phyloP scores from a whole-genome alignment of 1,140 invertebrate species.

The Steinernema khuongi region DNA sequence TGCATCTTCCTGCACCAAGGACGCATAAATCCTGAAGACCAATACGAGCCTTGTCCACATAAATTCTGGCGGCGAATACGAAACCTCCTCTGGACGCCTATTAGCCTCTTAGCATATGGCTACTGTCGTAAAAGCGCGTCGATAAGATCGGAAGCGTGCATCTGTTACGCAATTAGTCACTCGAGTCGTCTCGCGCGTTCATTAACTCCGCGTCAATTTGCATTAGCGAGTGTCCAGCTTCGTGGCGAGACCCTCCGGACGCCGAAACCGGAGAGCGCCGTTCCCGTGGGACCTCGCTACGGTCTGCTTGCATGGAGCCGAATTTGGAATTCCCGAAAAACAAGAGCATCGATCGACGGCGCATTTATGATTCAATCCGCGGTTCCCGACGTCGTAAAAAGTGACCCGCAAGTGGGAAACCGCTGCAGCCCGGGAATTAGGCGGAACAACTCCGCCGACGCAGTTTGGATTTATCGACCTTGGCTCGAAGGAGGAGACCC shows the following conservation, averaged over 20 bases:
- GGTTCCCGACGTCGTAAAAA: background rate
- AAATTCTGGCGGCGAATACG: too few species aligned
- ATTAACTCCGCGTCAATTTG: conserved; percentile 12
- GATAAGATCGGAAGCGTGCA: background rate
- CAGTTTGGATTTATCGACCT: too few species aligned
- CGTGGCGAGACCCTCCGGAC: background rate
- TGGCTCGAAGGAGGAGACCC: too few species aligned
- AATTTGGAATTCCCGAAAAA: too few species aligned
- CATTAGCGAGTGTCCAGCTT: background rate
- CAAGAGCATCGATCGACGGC: background rate
- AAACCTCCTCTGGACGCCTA: too few species aligned
- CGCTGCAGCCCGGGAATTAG: background rate
- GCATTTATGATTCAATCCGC: background rate
- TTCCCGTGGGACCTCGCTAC: too few species aligned
- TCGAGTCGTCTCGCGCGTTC: conserved; percentile 3
- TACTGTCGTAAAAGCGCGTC: conserved; percentile 10
- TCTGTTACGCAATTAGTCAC: conserved; percentile 15
- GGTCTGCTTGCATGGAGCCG: too few species aligned
- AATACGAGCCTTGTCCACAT: too few species aligned
- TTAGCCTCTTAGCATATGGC: background rate
- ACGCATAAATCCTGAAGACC: too few species aligned
- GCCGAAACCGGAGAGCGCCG: background rate
- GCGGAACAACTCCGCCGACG: too few species aligned
- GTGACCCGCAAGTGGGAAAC: background rate
- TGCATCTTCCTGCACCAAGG: too few species aligned